These are phyloP conservation scores for Pseudorectes ferrugineus DNA, from an alignment of 2,113 vertebrate species.

Conservation along the genomic window DNA sequence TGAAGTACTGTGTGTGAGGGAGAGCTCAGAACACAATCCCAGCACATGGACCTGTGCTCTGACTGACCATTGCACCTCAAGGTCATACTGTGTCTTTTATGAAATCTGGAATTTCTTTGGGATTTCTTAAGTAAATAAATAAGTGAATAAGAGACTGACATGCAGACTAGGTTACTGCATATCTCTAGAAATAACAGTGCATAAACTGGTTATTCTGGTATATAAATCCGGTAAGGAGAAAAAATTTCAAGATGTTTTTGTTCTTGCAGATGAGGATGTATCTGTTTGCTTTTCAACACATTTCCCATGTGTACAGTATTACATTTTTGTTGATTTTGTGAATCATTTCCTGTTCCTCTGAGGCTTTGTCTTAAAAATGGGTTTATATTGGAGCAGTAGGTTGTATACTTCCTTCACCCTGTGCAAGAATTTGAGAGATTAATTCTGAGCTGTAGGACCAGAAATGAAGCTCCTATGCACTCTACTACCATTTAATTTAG, in stretches of 20 bases:
- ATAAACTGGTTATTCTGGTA: background rate
- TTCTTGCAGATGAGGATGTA: background rate
- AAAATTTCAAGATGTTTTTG: background rate
- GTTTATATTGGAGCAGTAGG: background rate
- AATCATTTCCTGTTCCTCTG: background rate
- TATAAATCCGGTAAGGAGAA: background rate
- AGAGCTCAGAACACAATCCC: background rate
- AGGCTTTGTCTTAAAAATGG: background rate
- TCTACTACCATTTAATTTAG: background rate
- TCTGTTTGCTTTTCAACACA: background rate
- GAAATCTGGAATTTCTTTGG: background rate
- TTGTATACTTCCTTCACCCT: background rate
- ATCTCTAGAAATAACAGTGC: background rate
- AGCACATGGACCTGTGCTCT: background rate
- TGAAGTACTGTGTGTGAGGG: background rate
- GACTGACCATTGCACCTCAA: background rate
- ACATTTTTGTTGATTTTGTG: background rate
- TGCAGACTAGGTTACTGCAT: background rate
- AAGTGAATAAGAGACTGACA: background rate
- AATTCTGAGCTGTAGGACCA: background rate
- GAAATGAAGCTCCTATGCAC: background rate
- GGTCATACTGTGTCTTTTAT: background rate
- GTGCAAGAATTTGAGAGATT: background rate
- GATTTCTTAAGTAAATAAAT: background rate
- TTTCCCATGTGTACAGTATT: background rate